Conservation (phyloP, 2,797 vertebrate species). For the Acomys russatus region DNA sequence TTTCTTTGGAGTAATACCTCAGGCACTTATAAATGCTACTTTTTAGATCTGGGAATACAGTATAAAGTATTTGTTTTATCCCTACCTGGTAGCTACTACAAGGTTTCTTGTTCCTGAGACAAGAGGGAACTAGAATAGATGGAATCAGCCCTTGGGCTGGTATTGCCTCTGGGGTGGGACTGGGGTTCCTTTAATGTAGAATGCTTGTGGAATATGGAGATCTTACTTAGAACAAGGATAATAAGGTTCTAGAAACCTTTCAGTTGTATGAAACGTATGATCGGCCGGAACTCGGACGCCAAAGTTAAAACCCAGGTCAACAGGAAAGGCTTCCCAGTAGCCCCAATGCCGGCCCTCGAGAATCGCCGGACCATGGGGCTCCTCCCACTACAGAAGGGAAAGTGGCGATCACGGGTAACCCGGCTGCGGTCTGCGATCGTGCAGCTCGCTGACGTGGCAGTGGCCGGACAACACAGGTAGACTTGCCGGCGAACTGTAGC, state of each 20-base stretch:
- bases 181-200: background rate
- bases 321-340: background rate
- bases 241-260: background rate
- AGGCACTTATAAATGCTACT: background rate
- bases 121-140: background rate
- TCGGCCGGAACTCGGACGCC: background rate
- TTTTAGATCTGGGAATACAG: background rate
- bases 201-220: background rate
- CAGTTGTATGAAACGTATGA: background rate
- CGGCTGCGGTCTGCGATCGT: accelerated
- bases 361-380: background rate
- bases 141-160: background rate
- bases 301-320: background rate
- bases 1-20: conserved; percentile 6
- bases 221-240: background rate
- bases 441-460: conserved; percentile 67
- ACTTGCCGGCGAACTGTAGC: background rate
- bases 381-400: background rate
- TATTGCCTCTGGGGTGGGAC: background rate
- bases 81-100: background rate
- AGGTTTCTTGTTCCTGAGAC: background rate
- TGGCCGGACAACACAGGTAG: background rate
- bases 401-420: background rate
- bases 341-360: background rate
- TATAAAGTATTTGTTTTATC: background rate